Conservation (phyloP, 1,140 invertebrate species). For the Drosophila ananassae region DNA sequence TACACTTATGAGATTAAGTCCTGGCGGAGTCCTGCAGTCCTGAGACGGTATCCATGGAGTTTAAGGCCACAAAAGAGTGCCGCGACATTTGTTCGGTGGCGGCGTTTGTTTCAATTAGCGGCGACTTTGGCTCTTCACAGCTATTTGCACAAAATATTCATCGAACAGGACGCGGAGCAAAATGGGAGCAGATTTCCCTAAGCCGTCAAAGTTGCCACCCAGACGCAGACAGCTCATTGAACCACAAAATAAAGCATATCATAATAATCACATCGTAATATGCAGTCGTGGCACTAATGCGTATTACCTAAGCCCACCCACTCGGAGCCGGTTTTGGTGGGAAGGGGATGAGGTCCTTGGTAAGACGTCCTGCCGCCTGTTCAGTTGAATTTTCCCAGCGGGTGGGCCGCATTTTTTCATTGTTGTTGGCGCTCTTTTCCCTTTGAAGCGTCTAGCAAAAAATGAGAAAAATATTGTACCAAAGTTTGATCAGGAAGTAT, state of each 20-base stretch:
- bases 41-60: conserved; percentile 34
- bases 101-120: conserved; percentile 73
- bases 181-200: conserved; percentile 48
- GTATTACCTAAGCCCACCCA: conserved; percentile 79
- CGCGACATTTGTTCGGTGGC: conserved; percentile 23
- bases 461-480: conserved; percentile 36
- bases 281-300: conserved; percentile 80
- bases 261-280: conserved; percentile 83
- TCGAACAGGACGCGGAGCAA: conserved; percentile 24
- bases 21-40: conserved; percentile 5
- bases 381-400: conserved; percentile 31
- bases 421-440: conserved; percentile 41
- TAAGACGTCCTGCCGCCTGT: conserved; percentile 21
- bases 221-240: conserved; percentile 62
- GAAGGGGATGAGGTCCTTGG: conserved; percentile 9
- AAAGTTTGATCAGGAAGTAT: conserved; percentile 19
- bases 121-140: conserved; percentile 55
- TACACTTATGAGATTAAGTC: conserved; percentile 77
- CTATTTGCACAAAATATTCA: conserved; percentile 70
- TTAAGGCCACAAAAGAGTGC: conserved; percentile 46
- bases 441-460: conserved; percentile 60
- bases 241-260: conserved; percentile 83
- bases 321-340: conserved; percentile 4
- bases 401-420: conserved; percentile 26
- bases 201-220: conserved; percentile 76